Conservation (phyloP, 35 echinoderm and acorn worm genomes). For the Acanthaster planci region DNA sequence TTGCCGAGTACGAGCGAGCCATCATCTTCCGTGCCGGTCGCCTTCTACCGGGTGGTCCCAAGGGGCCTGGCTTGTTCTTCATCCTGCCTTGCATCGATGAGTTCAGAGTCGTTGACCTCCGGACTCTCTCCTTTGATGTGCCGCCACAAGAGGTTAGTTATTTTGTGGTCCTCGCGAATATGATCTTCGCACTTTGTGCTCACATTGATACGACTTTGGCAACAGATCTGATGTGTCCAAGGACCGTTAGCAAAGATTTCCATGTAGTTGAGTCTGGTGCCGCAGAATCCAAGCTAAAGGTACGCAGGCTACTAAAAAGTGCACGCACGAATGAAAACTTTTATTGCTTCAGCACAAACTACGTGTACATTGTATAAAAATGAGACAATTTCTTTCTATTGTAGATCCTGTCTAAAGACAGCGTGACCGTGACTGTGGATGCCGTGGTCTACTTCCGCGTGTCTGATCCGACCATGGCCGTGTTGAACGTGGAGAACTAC, state of each 20-base stretch:
- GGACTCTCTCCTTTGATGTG: slow-evolving; percentile 84
- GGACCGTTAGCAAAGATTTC: not conserved
- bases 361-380: no score
- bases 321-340: no score
- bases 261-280: no score
- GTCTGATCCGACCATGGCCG: slow-evolving; percentile 61
- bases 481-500: slow-evolving; percentile 81
- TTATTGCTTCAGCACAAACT: no score
- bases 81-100: slow-evolving; percentile 84
- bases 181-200: no score
- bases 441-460: slow-evolving; percentile 87
- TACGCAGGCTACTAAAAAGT: no score
- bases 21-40: slow-evolving; percentile 82
- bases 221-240: not conserved
- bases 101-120: slow-evolving; percentile 71
- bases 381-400: no score
- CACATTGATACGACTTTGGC: no score
- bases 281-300: no score
- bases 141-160: slow-evolving; percentile 72
- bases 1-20: slow-evolving; percentile 87
- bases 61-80: slow-evolving; percentile 80
- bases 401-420: slow-evolving; percentile 81
- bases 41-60: slow-evolving; percentile 73
- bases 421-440: slow-evolving; percentile 84
- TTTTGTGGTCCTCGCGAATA: not conserved